Conservation (phyloP, 2,113 vertebrate genomes). For the Cavia porcellus region DNA sequence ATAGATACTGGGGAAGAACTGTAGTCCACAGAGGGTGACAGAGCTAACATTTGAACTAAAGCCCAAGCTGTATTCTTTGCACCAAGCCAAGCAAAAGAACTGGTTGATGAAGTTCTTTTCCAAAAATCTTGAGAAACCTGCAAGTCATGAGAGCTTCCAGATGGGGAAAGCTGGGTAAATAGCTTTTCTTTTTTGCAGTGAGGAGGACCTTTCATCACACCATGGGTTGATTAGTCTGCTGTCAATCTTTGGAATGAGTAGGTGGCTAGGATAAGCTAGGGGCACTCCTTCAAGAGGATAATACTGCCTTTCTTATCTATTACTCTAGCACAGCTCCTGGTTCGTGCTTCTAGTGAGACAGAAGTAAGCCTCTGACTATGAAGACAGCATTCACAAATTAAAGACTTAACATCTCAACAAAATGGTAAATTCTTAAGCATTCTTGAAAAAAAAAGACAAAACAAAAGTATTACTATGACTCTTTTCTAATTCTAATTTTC, state of each 20-base stretch:
- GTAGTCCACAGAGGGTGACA: slow-evolving; percentile 24
- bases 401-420: not conserved
- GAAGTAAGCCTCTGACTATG: not conserved
- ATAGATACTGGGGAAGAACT: slow-evolving; percentile 19
- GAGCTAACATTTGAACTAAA: not conserved
- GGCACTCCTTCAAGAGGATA: not conserved
- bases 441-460: not conserved
- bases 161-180: not conserved
- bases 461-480: not conserved
- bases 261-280: not conserved
- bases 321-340: not conserved
- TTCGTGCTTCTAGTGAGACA: not conserved
- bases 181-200: slow-evolving; percentile 37
- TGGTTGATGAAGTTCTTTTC: slow-evolving; percentile 12
- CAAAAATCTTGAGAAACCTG: slow-evolving; percentile 35
- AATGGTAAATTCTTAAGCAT: not conserved
- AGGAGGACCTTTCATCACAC: not conserved
- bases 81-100: slow-evolving; percentile 14
- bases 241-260: not conserved
- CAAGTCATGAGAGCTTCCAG: not conserved
- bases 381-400: not conserved
- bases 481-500: not conserved
- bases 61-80: not conserved
- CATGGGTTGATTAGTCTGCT: slow-evolving; percentile 4
- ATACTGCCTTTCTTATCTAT: not conserved